These are phyloP conservation scores for Gobiocypris rarus DNA, from an alignment of 2,113 vertebrate species.

Conservation along the genomic window DNA sequence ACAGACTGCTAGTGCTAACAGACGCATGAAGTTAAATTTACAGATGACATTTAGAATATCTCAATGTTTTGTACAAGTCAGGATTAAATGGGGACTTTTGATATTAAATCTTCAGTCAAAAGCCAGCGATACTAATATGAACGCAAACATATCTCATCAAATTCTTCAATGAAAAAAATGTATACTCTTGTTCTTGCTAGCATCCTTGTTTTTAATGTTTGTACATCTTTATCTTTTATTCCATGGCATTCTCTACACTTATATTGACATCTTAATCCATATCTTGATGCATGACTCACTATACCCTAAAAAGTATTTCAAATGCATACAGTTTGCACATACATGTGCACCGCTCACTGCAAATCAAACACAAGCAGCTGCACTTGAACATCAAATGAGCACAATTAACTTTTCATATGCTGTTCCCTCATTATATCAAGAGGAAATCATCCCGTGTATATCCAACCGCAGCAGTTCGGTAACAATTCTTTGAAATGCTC, in stretches of 20 bases:
- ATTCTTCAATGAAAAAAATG: not conserved
- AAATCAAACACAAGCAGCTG: constrained; percentile 49
- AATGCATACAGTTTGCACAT: not conserved
- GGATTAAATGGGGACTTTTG: not conserved
- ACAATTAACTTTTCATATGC: constrained; percentile 49
- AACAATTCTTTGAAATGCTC: constrained; percentile 50
- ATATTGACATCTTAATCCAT: not conserved
- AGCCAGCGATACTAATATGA: not conserved
- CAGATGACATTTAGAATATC: not conserved
- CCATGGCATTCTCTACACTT: not conserved
- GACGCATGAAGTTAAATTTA: constrained; percentile 58
- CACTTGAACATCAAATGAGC: constrained; percentile 52
- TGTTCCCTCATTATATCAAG: constrained; percentile 52
- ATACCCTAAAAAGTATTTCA: not conserved
- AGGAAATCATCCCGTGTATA: constrained; percentile 33
- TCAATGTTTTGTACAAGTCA: not conserved
- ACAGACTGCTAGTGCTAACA: constrained; percentile 85
- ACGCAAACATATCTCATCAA: not conserved
- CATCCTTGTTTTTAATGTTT: not conserved
- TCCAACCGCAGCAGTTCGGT: constrained; percentile 20
- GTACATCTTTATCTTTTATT: not conserved
- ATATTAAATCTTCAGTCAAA: not conserved
- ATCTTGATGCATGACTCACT: not conserved
- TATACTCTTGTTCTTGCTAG: not conserved
- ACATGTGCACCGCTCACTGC: constrained; percentile 10